These are phyloP conservation scores for Diceros bicornis DNA, from an alignment of 2,797 vertebrate species.

Conservation along the genomic window DNA sequence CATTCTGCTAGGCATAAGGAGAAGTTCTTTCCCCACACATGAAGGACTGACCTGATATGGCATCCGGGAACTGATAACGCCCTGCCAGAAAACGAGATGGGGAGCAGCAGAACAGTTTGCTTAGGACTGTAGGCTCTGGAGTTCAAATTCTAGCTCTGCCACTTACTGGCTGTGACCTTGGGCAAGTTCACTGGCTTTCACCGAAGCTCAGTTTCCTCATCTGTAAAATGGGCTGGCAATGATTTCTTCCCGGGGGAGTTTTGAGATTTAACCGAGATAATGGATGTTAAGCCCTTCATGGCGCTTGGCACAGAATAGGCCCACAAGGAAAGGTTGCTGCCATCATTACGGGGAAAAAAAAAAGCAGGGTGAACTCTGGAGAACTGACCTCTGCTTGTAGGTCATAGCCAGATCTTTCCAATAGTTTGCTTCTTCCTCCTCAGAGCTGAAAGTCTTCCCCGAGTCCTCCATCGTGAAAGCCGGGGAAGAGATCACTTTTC, in stretches of 20 bases:
- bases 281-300: neutral
- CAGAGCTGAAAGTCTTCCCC: constrained; percentile 91
- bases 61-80: neutral
- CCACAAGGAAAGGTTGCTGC: neutral
- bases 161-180: neutral
- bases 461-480: constrained; percentile 87
- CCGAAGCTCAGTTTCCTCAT: neutral
- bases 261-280: neutral
- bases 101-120: too few relatives aligned
- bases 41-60: neutral
- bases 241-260: neutral
- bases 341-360: neutral
- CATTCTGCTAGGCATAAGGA: neutral
- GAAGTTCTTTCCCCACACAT: neutral
- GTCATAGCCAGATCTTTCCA: constrained; percentile 95
- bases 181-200: neutral
- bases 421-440: constrained; percentile 94
- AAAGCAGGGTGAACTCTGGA: neutral
- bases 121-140: too few relatives aligned
- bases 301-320: neutral
- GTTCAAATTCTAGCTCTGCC: neutral
- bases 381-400: constrained; percentile 94
- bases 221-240: neutral
- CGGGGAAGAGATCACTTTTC: constrained; percentile 52
- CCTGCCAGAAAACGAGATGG: too few relatives aligned